phyloP scores from a whole-genome alignment of 1,140 invertebrate species.

The Planococcus citri region DNA sequence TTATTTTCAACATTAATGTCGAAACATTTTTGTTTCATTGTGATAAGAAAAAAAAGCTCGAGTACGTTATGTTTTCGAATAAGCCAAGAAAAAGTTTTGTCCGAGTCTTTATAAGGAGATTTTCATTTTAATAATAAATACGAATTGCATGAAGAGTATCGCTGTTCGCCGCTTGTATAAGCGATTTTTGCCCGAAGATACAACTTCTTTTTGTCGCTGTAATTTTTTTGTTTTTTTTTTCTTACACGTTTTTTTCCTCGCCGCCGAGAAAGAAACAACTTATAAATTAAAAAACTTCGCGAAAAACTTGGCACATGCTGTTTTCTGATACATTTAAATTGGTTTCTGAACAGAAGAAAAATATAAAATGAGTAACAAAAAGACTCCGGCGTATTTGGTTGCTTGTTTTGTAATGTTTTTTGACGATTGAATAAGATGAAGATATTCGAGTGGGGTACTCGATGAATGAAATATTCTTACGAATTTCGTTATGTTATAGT shows the following conservation, averaged over 20 bases:
- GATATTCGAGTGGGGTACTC: too few relatives aligned
- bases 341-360: too few relatives aligned
- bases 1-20: not conserved
- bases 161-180: not conserved
- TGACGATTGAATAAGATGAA: too few relatives aligned
- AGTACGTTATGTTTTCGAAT: not conserved
- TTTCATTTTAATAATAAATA: conserved; percentile 5
- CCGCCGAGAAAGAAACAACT: not conserved
- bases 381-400: too few relatives aligned
- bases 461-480: too few relatives aligned
- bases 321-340: too few relatives aligned
- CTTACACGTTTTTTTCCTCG: not conserved
- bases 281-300: conserved; percentile 8
- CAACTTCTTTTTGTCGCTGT: not conserved
- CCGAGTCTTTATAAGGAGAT: not conserved
- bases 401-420: too few relatives aligned
- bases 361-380: too few relatives aligned
- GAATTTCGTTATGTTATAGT: too few relatives aligned
- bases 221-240: too few relatives aligned
- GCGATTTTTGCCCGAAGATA: conserved; percentile 6
- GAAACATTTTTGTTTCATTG: not conserved
- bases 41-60: not conserved
- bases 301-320: not conserved
- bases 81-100: not conserved
- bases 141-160: not conserved